Conservation (phyloP, 2,888 invertebrate genomes). For the Ctenicera cuprea region DNA sequence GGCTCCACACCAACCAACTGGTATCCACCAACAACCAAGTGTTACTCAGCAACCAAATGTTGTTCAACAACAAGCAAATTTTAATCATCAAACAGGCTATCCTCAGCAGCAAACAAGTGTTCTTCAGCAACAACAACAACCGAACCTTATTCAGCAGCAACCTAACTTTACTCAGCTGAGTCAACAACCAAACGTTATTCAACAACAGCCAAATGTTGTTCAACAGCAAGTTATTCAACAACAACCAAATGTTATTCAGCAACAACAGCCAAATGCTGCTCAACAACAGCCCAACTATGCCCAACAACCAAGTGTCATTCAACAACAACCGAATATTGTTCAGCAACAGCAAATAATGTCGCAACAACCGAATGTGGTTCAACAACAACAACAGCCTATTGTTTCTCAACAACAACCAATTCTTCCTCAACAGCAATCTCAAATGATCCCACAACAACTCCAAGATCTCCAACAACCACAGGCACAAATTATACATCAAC, state of each 20-base stretch:
- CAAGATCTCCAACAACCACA: constrained; percentile 12
- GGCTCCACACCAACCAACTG: constrained; percentile 35
- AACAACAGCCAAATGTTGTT: constrained; percentile 67
- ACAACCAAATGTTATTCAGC: constrained; percentile 17
- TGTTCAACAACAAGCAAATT: constrained; percentile 35
- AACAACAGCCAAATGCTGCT: constrained; percentile 56
- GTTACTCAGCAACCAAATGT: constrained; percentile 17
- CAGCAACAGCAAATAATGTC: not conserved
- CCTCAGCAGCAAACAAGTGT: constrained; percentile 6
- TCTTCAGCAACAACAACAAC: constrained; percentile 32
- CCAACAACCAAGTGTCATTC: constrained; percentile 60
- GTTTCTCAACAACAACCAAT: constrained; percentile 6
- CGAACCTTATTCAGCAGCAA: constrained; percentile 35
- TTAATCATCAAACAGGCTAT: constrained; percentile 70
- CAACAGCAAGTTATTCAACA: constrained; percentile 43
- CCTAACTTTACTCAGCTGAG: constrained; percentile 37
- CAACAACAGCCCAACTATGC: constrained; percentile 63
- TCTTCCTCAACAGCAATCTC: constrained; percentile 16
- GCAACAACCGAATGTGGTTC: constrained; percentile 24
- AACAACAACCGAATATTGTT: constrained; percentile 36
- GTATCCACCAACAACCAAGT: constrained; percentile 16
- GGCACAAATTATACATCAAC: constrained; percentile 4
- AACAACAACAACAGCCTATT: constrained; percentile 28
- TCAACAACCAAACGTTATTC: constrained; percentile 74
- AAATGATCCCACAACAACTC: too few relatives aligned